Conservation (phyloP, 2,797 vertebrate species). For the Oreochromis grahami region DNA sequence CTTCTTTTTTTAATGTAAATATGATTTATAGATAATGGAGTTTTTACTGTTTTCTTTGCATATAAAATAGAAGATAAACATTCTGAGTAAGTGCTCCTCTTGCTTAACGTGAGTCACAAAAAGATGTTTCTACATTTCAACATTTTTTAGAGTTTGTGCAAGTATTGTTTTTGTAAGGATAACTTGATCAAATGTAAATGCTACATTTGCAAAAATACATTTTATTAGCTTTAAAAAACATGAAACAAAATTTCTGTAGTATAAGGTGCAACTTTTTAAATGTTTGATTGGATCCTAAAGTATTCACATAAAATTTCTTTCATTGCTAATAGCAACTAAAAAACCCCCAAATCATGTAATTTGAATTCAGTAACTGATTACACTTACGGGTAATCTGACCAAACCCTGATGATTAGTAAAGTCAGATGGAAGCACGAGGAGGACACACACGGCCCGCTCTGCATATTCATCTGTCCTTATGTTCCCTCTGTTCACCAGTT, state of each 20-base stretch:
- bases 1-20: background rate
- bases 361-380: background rate
- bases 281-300: background rate
- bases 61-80: background rate
- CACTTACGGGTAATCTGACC: background rate
- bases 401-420: constrained; percentile 25
- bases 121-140: background rate
- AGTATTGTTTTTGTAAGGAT: background rate
- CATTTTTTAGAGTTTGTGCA: background rate
- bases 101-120: background rate
- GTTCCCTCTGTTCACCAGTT: constrained; percentile 17
- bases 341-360: accelerated
- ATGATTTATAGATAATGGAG: background rate
- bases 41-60: background rate
- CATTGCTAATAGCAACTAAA: background rate
- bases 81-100: background rate
- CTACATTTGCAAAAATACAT: background rate
- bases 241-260: background rate
- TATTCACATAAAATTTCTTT: background rate
- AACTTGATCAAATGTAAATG: background rate
- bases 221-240: background rate
- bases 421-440: constrained; percentile 36
- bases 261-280: background rate
- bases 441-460: constrained; percentile 26
- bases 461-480: constrained; percentile 57